Percentiles rank a stretch among this genome's conserved stretches.
Evolutionary conservation across 2,888 invertebrate species (phyloP).

Genomic region (Lutraria lutraria): DNA sequence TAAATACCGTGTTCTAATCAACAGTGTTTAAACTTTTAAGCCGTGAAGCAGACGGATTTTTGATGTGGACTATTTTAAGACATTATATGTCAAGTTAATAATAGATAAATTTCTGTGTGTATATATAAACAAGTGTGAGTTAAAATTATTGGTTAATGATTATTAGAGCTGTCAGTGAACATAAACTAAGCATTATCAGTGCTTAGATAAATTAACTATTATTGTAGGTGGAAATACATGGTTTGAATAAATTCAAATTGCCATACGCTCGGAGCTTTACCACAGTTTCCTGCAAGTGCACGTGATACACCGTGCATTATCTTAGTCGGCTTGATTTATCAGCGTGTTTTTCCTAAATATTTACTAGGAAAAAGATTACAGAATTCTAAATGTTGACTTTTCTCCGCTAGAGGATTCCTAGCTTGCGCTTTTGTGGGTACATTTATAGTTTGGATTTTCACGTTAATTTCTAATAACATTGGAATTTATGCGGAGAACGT

Average conservation of each 20-base stretch:
- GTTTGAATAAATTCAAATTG: conserved; percentile 17
- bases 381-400: conserved; percentile 37
- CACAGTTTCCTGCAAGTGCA: not conserved
- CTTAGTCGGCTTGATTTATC: not conserved
- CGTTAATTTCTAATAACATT: not conserved
- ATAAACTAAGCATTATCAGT: not conserved
- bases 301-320: conserved; percentile 1
- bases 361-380: conserved; percentile 27
- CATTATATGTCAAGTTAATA: conserved; percentile 48
- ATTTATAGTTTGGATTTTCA: not conserved
- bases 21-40: not conserved
- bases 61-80: conserved; percentile 54
- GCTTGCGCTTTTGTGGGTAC: not conserved
- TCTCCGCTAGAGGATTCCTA: not conserved
- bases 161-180: not conserved
- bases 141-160: conserved; percentile 29
- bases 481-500: conserved; percentile 17
- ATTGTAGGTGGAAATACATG: not conserved
- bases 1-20: conserved; percentile 17
- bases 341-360: conserved; percentile 22
- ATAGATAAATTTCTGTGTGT: conserved; percentile 33
- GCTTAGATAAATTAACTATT: not conserved
- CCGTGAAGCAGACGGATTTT: conserved; percentile 41
- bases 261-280: not conserved
- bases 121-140: conserved; percentile 20